phyloP scores from a whole-genome alignment of 2,888 invertebrate genomes.

The Scaptomyza tumidula region DNA sequence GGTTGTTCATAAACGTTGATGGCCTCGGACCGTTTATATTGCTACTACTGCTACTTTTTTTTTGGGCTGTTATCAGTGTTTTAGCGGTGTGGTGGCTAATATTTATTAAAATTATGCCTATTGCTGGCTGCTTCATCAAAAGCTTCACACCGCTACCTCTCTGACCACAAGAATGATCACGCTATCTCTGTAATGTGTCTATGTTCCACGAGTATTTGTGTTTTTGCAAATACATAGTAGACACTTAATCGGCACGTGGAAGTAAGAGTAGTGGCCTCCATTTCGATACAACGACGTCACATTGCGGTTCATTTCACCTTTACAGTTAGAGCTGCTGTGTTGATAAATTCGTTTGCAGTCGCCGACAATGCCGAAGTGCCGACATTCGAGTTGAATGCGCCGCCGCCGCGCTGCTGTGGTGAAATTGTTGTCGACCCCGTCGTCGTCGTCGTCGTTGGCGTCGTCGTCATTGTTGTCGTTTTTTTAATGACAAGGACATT shows the following conservation, averaged over 20 bases:
- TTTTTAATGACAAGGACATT: constrained; percentile 75
- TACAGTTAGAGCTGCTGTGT: constrained; percentile 60
- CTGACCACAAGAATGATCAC: constrained; percentile 60
- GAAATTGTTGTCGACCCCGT: constrained; percentile 55
- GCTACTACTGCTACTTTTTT: constrained; percentile 18
- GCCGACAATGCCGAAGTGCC: not conserved
- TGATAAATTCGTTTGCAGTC: constrained; percentile 34
- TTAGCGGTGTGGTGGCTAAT: constrained; percentile 58
- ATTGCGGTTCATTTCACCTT: constrained; percentile 52
- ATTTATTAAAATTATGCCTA: constrained; percentile 60
- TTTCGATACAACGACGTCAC: constrained; percentile 58
- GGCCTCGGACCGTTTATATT: constrained; percentile 33
- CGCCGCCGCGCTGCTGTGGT: constrained; percentile 31
- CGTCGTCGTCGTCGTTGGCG: constrained; percentile 14
- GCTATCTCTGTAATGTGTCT: constrained; percentile 25
- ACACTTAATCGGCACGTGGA: constrained; percentile 32
- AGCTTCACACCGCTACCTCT: constrained; percentile 45
- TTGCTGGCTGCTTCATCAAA: constrained; percentile 17
- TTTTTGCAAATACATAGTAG: not conserved
- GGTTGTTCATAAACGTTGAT: constrained; percentile 35
- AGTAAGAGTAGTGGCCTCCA: not conserved
- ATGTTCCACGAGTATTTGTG: constrained; percentile 56
- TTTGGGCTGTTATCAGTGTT: constrained; percentile 59
- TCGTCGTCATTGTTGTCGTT: constrained; percentile 20
- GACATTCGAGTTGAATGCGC: constrained; percentile 5